Conservation (phyloP, 2,113 vertebrate species). For the Ploceus nigricollis region DNA sequence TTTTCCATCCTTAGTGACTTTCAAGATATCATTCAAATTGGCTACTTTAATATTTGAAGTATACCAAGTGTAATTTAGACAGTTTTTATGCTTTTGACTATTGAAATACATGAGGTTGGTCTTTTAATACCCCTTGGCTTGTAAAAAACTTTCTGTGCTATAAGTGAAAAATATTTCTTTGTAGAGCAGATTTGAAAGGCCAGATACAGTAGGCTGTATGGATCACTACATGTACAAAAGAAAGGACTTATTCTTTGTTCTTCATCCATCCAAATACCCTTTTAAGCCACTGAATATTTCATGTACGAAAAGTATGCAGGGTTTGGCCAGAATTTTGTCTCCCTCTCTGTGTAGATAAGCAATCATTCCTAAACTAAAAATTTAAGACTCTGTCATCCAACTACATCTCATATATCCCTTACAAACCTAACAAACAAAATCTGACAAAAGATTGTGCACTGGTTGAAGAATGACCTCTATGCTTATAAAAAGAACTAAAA, state of each 20-base stretch:
- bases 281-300: not conserved
- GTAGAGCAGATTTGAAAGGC: not conserved
- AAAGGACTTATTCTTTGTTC: not conserved
- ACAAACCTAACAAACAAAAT: not conserved
- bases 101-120: not conserved
- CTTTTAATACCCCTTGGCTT: not conserved
- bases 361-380: not conserved
- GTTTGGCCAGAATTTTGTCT: not conserved
- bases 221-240: not conserved
- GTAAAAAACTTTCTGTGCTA: not conserved
- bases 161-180: not conserved
- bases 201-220: not conserved
- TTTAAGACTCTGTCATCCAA: not conserved
- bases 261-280: not conserved
- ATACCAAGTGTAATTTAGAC: not conserved
- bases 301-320: not conserved
- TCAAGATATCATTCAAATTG: not conserved
- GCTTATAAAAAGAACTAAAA: not conserved
- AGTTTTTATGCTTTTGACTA: not conserved
- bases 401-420: not conserved
- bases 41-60: not conserved
- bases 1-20: not conserved
- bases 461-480: not conserved
- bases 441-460: not conserved
- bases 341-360: not conserved